Evolutionary conservation across 1,140 invertebrate species (phyloP).

Genomic region (Trichonephila inaurata): DNA sequence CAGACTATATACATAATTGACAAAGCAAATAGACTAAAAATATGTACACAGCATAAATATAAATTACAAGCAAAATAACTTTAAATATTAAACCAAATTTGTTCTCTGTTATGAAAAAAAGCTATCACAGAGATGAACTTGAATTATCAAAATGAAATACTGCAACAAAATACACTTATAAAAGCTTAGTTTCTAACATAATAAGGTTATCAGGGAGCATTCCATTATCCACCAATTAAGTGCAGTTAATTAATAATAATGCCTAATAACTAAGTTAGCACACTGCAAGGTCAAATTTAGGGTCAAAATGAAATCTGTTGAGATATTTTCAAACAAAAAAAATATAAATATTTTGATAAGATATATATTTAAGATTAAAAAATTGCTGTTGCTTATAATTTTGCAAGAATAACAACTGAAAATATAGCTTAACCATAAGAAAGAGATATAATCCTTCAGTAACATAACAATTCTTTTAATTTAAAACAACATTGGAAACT

Average conservation of each 20-base stretch:
- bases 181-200: constrained; percentile 47
- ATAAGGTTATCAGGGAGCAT: constrained; percentile 59
- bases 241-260: constrained; percentile 66
- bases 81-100: neutral
- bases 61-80: constrained; percentile 64
- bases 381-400: neutral
- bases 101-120: constrained; percentile 31
- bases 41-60: neutral
- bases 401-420: neutral
- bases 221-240: constrained; percentile 71
- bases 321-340: neutral
- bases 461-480: too few species aligned
- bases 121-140: constrained; percentile 44
- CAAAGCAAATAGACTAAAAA: too few species aligned
- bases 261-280: constrained; percentile 64
- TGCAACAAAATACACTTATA: constrained; percentile 70
- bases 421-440: neutral
- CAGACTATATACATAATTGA: too few species aligned
- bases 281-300: constrained; percentile 58
- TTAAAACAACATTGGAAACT: too few species aligned
- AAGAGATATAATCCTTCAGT: too few species aligned
- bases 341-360: neutral
- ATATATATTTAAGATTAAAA: neutral
- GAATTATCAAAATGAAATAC: constrained; percentile 28
- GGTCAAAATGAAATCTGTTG: neutral